Conservation (phyloP, 2,113 vertebrate species). For the Mus musculus region DNA sequence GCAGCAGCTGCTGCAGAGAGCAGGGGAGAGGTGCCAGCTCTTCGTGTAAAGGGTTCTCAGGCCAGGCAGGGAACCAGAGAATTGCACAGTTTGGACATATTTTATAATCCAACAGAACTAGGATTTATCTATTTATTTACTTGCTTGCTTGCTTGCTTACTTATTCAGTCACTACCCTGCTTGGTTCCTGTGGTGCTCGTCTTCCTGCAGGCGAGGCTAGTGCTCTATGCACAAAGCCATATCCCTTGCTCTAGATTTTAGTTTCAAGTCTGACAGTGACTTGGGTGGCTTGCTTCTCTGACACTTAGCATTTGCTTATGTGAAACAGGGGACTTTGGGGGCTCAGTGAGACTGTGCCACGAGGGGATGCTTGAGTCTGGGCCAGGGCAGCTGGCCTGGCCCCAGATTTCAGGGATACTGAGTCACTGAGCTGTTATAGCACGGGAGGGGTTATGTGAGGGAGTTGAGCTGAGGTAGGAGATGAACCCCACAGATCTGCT, state of each 20-base stretch:
- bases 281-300: not conserved
- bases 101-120: not conserved
- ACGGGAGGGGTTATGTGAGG: not conserved
- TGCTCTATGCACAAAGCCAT: not conserved
- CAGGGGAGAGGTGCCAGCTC: not conserved
- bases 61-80: not conserved
- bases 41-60: not conserved
- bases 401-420: not conserved
- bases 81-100: not conserved
- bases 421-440: not conserved
- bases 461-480: not conserved
- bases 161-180: not conserved
- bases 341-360: not conserved
- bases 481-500: not conserved
- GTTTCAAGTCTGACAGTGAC: not conserved
- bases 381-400: not conserved
- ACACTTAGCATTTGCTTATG: not conserved
- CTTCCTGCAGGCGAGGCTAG: not conserved
- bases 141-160: not conserved
- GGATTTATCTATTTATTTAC: not conserved
- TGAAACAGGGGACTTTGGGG: not conserved
- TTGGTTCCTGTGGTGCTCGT: not conserved
- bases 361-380: not conserved
- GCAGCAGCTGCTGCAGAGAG: not conserved
- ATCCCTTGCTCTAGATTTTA: not conserved